Evolutionary conservation across 2,888 invertebrate species (phyloP), one percentile per base, ranked within the genome.

Genomic region (Agonopterix alstromeriana): DNA sequence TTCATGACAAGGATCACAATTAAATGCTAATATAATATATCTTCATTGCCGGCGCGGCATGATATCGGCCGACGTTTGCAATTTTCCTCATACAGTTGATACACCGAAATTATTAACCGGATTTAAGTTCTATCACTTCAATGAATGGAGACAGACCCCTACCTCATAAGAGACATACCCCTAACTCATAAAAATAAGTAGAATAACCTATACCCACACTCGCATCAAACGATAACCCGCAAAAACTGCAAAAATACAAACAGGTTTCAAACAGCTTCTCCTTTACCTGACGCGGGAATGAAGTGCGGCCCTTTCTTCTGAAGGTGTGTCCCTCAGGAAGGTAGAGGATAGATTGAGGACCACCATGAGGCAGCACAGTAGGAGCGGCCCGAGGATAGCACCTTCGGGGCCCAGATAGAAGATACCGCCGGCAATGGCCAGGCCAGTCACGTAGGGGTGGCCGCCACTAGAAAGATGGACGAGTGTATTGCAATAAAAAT

Each of bases 401-500:
- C 99, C 99, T 82, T 98, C 97, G 49, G 97, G 94, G 0, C 99
- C 99, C 59, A 98, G 90, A 91, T 97, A 99, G 83, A 98, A 98
- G 71, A 99, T 96, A 44, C 99, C 99, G 9, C 99, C 99, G 11
- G 98, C 98, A 69, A 99, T 97, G 2, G 99, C 97, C 48, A 99
- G 88, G 36, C 98, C 99, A 8, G 98, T 98, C 54, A 99, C 91
- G 85, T 98, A 99, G 0, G 98, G 98, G 87, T 98, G 98, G 2
- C 98, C 97, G 14, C 95, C 95, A 49, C 97, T 97, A 64, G 2
- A 70, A 70, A 46, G 38, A 40, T 35, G 27, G 7, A 27, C 5
- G 1, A 27, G 5, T 27, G 27, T 5, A 27, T 27, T 27, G 27
- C 27, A 27, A 27, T 27, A 27, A 27, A 27, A 27, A 5, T 5